Conservation (phyloP, 2,888 invertebrate genomes). For the Acholoe squamosa region DNA sequence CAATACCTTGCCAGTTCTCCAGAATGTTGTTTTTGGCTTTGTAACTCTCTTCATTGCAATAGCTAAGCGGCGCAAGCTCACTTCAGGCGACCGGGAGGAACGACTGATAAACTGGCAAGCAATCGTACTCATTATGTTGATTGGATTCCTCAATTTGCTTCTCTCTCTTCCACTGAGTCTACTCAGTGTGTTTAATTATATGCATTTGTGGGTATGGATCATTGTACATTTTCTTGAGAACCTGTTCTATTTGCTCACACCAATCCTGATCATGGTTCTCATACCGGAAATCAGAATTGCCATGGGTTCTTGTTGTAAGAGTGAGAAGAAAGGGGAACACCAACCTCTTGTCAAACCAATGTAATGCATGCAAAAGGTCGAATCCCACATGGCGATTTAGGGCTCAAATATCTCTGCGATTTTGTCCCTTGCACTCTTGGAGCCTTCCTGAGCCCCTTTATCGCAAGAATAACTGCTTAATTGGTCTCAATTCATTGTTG, state of each 20-base stretch:
- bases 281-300: background rate
- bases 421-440: no score
- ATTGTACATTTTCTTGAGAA: background rate
- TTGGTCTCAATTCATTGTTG: no score
- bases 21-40: background rate
- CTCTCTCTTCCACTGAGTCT: background rate
- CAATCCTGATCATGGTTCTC: background rate
- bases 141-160: background rate
- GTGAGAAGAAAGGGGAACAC: background rate
- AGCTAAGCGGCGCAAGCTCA: background rate
- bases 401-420: no score
- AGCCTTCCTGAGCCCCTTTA: no score
- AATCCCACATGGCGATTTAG: no score
- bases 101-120: background rate
- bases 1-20: background rate
- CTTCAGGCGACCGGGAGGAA: background rate
- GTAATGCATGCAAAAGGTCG: no score
- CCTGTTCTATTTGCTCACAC: background rate
- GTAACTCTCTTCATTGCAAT: background rate
- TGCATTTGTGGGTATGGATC: background rate
- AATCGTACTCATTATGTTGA: background rate
- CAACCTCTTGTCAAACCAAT: background rate
- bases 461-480: no score
- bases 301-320: background rate
- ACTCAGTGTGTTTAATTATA: background rate